Base-by-base conservation (phyloP, 2,888 invertebrate species). In the Crioceris asparagi region DNA sequence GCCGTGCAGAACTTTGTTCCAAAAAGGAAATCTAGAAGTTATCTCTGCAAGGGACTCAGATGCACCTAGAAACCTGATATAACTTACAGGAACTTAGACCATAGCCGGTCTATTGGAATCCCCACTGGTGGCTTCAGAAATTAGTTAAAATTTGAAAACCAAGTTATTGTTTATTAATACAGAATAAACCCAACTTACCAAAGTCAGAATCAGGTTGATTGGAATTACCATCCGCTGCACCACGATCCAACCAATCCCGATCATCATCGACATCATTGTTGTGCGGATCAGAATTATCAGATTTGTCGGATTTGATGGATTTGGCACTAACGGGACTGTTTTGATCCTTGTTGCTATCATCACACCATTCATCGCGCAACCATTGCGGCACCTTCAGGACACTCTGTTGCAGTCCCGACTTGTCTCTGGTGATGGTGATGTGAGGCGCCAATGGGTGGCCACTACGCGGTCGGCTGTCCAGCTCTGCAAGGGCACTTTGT, bases 141-240 rank as follows among this genome's bases (percentile, higher is more conserved):
- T n/a, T n/a, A n/a, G n/a, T n/a, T n/a, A n/a, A n/a, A n/a, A n/a
- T n/a, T n/a, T n/a, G 21, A 6, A 10, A 7, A 21, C 10, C 7
- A 21, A 21, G 21, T 21, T 21, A 21, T 10, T 21, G 21, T 7
- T 21, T 21, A 7, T 6, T 10, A 21, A 21, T 30, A 14, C 14
- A 12, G 11, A 29, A 19, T 27, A 29, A 14, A 11, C 34, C 10
- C 10, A 32, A 61, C 56, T 67, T 65, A 75, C 82, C 82, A 59
- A 85, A 85, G 61, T 86, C 86, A 41, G 85, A 85, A 61, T 88
- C 88, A 19, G 83, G 86, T 57, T 84, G 86, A 61, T 82, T 83
- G 11, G 87, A 87, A 45, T 84, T 80, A 1, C 88, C 90, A 59
- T 90, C 90, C 0, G 77, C 84, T 4, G 80, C 77, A 3, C 83